Base-by-base conservation (phyloP, 2,888 invertebrate genomes). In the Ophioninae sp. region DNA sequence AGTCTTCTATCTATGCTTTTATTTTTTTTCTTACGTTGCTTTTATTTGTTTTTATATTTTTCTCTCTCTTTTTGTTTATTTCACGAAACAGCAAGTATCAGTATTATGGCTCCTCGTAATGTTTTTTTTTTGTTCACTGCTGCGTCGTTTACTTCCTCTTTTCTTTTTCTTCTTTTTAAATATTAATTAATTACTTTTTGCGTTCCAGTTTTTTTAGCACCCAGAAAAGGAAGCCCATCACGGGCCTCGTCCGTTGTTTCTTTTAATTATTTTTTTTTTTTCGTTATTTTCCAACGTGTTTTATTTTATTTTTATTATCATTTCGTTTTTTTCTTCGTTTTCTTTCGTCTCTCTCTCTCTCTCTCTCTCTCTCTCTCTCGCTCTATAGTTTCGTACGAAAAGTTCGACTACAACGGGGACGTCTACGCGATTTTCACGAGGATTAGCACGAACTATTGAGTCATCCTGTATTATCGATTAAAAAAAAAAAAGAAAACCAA, bases 1-100 rank as follows among this genome's bases (percentile, higher is more conserved):
- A 88, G 89, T 87, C 86, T 88, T 88, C 90, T 90, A 90, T 89
- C 90, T 89, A 90, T 89, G 70, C 88, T 90, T 69, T 68, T 67
- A 72, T 78, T 83, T 79, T 85, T 84, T 76, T 65, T 3, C 30
- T 30, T 30, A 30, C 30, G 30, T 30, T 30, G 30, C 30, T 30
- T 30, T 30, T 30, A 30, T 30, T 30, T 30, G 2, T 30, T 30
- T 30, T 30, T 30, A 30, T 30, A n/a, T n/a, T n/a, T 30, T 30
- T 30, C 30, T 30, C 30, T 30, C 72, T 79, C 64, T 85, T 81
- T 82, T 74, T 82, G 85, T 85, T 87, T 77, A 67, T 75, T 78
- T 77, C 77, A 72, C 86, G 87, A 86, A 87, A 89, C 88, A 88
- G 88, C 89, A 88, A 88, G 85, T 89, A 89, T 86, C 87, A 89